Base-by-base conservation (phyloP, 37 sponge, comb jelly and placozoan species). In the Beroe forskalii region DNA sequence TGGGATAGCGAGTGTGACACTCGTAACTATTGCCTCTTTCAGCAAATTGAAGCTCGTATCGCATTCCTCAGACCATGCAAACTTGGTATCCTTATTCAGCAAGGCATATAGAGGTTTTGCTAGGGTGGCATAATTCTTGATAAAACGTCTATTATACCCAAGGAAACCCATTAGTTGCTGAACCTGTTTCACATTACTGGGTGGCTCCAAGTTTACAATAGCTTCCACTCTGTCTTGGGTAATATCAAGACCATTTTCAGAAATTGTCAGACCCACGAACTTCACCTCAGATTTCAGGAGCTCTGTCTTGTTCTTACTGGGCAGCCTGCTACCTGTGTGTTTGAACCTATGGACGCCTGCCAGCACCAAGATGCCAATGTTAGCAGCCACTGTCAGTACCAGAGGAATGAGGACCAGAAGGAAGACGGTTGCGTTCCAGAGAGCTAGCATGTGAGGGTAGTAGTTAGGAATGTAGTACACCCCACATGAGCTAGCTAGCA, bases 321-420 rank as follows among this genome's bases (percentile, higher is more conserved):
- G 66, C 2, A 63, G n/a, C 25, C 9, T 63, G 3, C 66, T 30
- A 28, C 2, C 6, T 20, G 28, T 63, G 66, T 30, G 20, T 30
- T 63, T 63, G 60, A 55, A 55, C 9, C 60, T 9, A 17, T 55
- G 17, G n/a, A 63, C 25, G 6, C 28, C 25, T 4, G 66, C 66
- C 28, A 63, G 20, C 25, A 63, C 66, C 66, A 63, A 30, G 14
- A 63, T 63, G 25, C 28, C 66, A 63, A 63, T 63, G 66, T 63
- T 63, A 30, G 66, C 20, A 30, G 17, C 17, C 60, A 63, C 25
- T 28, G 66, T 24, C 25, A 63, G 66, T 28, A 63, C 25, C 3
- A 63, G 4, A 63, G 66, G 60, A 9, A 55, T 9, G 9, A 55
- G 9, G 9, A 55, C 17, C 17, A 55, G 60, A 17, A 55, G 17